Evolutionary conservation across 2,888 invertebrate species (phyloP), one percentile per base, ranked within the genome.

Genomic region (Napeogenes inachia): DNA sequence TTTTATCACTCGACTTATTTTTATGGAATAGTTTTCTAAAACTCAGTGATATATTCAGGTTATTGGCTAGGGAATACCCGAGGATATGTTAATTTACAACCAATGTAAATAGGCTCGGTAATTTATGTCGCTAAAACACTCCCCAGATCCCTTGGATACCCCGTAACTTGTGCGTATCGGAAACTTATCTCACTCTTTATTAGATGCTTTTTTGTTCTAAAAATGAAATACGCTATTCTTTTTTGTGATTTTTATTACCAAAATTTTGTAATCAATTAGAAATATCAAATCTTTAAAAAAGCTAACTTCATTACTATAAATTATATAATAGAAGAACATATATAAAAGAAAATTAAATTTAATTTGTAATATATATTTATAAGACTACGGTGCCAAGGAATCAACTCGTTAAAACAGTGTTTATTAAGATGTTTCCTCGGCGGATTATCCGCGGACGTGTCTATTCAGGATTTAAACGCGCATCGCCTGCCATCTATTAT

Each of bases 51-150:
- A 80, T 81, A 85, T 81, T 79, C 79, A 76, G 81, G 82, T 78
- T 75, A 77, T 73, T 75, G 78, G 75, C 84, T 72, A 69, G 87
- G 87, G 87, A 87, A 85, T 83, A 82, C 81, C 84, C 84, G 73
- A 73, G 77, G 77, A 82, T 88, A 87, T 88, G 88, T 86, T 87
- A 88, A 88, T 87, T 84, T 80, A 76, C 78, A 80, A 76, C 79
- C 76, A 86, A 86, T 87, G 86, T 85, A 88, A 87, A 88, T 84
- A 84, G 81, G 80, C 76, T 74, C 75, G 73, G 81, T 81, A 85
- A 86, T 87, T 86, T 87, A 87, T 87, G 85, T 86, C 84, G 80
- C 80, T 82, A 80, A 80, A 84, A 82, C 77, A 82, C 80, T 82
- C 80, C 73, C 76, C 64, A 80, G 80, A 84, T 80, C 56, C 64